Base-by-base conservation (phyloP, 1,140 invertebrate genomes). In the Pararge aegeria region DNA sequence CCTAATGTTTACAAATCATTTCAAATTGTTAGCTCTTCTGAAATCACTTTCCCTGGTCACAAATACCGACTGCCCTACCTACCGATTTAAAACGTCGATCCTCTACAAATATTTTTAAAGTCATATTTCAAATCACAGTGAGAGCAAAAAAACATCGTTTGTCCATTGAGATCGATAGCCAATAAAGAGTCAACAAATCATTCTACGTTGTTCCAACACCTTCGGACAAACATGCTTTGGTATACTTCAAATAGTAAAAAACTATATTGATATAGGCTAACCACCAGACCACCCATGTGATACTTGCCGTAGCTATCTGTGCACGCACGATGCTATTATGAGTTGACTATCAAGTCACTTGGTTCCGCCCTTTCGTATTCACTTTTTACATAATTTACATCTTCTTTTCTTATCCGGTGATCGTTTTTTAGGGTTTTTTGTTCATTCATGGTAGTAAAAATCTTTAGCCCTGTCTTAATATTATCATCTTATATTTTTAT, bases 331-430 rank as follows among this genome's bases (percentile, higher is more conserved):
- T 40, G 56, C 64, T 70, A 87, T 83, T 82, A 83, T 85, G 73
- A 66, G 53, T 40, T 77, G 27, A 51, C 58, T 66, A 82, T 83
- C 77, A 80, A 81, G 70, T 78, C 69, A 73, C 54, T 21, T 21
- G 42, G 69, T 64, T 62, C 79, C 77, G 75, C 79, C 79, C 72
- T 71, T 78, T 79, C 73, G 58, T 78, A 82, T 81, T 84, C 76
- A 80, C 68, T 83, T 83, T 76, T 83, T 73, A 77, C 63, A 67
- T 83, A 80, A 84, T 86, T 86, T 84, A 86, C 81, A 86, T 86
- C 64, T 75, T 66, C 74, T 68, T 74, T 78, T 77, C 68, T 37
- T 52, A 37, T 52, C 13, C 50, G 18, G 16, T 72, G 67, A 38
- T 55, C 48, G 46, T 60, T 61, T 52, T 62, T 63, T 58, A 29